Evolutionary conservation across 2,113 vertebrate species (phyloP).

Genomic region (Stomatorhinus ivindoensis): DNA sequence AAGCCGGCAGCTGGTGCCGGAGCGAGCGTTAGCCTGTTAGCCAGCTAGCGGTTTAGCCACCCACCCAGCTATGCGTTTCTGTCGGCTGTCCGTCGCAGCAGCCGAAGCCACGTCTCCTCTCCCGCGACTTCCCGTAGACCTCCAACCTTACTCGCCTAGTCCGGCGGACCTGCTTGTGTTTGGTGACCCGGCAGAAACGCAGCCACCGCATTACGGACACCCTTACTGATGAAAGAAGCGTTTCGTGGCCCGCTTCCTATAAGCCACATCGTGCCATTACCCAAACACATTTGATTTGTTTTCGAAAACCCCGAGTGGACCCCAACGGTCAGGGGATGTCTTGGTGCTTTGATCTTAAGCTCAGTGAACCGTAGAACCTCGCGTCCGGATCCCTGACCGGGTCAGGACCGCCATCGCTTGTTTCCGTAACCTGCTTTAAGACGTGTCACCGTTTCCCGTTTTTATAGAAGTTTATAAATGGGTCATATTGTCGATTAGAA

Average conservation of each 20-base stretch:
- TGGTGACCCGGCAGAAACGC: background rate
- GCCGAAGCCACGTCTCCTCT: conserved; percentile 8
- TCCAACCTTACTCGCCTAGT: background rate
- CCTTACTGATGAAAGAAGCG: background rate
- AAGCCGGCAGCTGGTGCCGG: conserved; percentile 2
- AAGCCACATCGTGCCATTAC: background rate
- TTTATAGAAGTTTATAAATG: background rate
- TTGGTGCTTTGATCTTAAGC: background rate
- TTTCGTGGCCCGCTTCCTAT: background rate
- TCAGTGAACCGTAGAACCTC: background rate
- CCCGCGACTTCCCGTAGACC: background rate
- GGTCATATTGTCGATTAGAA: background rate
- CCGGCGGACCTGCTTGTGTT: background rate
- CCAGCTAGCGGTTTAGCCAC: background rate
- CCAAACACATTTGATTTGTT: background rate
- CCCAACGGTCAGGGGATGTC: background rate
- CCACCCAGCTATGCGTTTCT: background rate
- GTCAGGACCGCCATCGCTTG: background rate
- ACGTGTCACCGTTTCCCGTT: background rate
- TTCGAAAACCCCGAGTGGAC: background rate
- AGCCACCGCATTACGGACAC: background rate
- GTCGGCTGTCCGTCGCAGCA: background rate
- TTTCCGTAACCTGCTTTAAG: background rate
- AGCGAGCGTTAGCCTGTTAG: background rate
- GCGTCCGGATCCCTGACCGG: background rate